Evolutionary conservation across 2,888 invertebrate genomes (phyloP), one percentile per base, ranked within the genome.

Genomic region (Pyrocoelia pectoralis): DNA sequence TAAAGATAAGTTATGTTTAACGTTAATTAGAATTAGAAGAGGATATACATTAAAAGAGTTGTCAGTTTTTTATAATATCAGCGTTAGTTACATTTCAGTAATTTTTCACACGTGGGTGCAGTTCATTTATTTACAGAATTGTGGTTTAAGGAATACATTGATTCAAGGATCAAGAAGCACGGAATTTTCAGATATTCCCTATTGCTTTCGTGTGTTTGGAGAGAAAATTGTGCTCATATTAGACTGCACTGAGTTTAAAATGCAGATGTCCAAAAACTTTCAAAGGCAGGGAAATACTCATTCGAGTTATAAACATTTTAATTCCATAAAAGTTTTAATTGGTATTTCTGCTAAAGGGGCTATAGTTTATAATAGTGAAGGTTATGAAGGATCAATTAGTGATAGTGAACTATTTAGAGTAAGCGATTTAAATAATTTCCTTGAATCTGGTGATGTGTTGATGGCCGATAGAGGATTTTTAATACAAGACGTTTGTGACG

Each of bases 301-400:
- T 17, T 48, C 48, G 1, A 33, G 24, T 13, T 56, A 56, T 12
- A 56, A 56, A 15, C 48, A 56, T 54, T 18, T 8, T 12, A 46
- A 56, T 14, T 17, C 33, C 6, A 18, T 56, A 1, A 56, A 56
- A 33, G 43, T 56, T 19, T 48, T 48, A 12, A 46, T 56, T 10
- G 56, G 48, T 10, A 24, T 56, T 12, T 24, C 24, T 1, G 12
- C 28, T n/a, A 3, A n/a, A 24, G 28, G 55, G 9, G 46, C 55
- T 1, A 55, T 56, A n/a, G 17, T 17, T 1, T 56, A 56, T 18
- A 24, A 33, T 9, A 53, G 40, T 17, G 53, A 53, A 9, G 53
- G 53, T 4, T 48, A 17, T 48, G 56, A 56, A 12, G 56, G 56
- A 13, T 46, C 38, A 2, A 56, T 56, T 13, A 46, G 46, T 4